These are phyloP conservation scores for Crocodylus rhombifer DNA, from an alignment of 2,797 vertebrate genomes.

Conservation along the genomic window DNA sequence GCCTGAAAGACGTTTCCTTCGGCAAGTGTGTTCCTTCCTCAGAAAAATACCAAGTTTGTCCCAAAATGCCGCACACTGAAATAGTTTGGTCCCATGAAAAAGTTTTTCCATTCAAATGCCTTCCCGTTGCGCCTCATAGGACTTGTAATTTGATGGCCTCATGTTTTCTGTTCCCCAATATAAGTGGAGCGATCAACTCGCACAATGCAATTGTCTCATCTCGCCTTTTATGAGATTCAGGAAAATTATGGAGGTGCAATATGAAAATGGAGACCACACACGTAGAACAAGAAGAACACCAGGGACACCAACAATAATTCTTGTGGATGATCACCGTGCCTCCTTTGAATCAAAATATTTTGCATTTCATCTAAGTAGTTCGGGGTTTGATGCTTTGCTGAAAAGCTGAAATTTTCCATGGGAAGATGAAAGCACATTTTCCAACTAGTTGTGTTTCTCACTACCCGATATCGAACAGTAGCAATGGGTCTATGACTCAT, in stretches of 20 bases:
- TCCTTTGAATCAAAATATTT: background rate
- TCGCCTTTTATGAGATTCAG: accelerated
- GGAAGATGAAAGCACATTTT: background rate
- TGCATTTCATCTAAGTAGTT: background rate
- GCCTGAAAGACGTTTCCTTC: background rate
- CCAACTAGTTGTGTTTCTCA: background rate
- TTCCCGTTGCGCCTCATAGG: background rate
- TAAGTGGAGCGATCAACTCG: background rate
- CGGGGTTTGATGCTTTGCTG: background rate
- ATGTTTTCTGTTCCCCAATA: background rate
- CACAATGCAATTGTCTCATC: background rate
- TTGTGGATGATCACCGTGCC: background rate
- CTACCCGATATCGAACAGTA: too few relatives aligned
- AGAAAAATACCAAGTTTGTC: background rate
- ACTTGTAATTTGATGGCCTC: constrained; percentile 15
- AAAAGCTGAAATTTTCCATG: background rate
- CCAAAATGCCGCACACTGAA: background rate
- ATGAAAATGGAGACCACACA: background rate
- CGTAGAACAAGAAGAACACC: accelerated
- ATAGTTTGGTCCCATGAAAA: background rate
- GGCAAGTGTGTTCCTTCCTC: background rate
- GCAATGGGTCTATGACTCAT: too few relatives aligned
- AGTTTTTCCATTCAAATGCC: background rate
- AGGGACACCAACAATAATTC: accelerated
- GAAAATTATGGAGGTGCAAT: accelerated